Conservation (phyloP, 2,888 invertebrate genomes). For the Balanococcus diminutus region DNA sequence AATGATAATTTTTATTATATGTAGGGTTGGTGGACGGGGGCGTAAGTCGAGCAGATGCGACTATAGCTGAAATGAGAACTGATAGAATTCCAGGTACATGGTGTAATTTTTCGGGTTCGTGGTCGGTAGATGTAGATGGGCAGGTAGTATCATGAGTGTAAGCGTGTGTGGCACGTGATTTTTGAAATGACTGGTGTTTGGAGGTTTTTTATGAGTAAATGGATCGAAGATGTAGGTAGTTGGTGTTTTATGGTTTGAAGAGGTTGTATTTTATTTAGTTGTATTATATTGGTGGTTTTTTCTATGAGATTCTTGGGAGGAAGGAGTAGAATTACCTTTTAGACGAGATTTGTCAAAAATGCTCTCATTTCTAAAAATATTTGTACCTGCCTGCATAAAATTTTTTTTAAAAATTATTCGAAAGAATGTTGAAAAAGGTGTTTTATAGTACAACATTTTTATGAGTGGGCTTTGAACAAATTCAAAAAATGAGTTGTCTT, state of each 20-base stretch:
- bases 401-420: too few species aligned
- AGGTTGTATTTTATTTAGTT: background rate
- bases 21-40: background rate
- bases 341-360: too few species aligned
- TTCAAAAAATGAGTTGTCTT: too few species aligned
- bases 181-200: background rate
- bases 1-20: constrained; percentile 29
- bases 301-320: background rate
- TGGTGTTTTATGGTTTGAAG: background rate
- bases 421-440: too few species aligned
- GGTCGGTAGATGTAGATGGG: background rate
- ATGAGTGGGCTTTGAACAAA: too few species aligned
- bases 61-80: background rate
- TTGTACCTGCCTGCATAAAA: too few species aligned
- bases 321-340: too few species aligned
- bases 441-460: too few species aligned
- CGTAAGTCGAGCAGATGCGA: background rate
- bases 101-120: background rate
- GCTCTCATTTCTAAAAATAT: too few species aligned
- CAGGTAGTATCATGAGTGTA: background rate
- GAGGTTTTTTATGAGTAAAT: background rate
- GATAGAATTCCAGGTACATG: background rate
- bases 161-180: background rate
- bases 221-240: background rate
- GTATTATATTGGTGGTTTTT: too few species aligned